Conservation (phyloP, 1,140 invertebrate genomes). For the Caenorhabditis tropicalis region DNA sequence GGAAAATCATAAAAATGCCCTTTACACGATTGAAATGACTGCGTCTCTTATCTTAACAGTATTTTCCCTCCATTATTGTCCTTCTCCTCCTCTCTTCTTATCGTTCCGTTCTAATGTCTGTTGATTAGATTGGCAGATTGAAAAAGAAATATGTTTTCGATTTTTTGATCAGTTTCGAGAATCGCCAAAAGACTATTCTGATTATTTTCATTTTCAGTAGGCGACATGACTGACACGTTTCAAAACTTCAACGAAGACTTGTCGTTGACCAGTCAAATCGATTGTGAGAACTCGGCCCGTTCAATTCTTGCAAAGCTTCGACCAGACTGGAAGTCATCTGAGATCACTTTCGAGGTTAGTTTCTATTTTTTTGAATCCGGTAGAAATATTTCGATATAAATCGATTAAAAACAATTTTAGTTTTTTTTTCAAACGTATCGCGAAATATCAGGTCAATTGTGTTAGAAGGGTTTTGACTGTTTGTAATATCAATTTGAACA, state of each 20-base stretch:
- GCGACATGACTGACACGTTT: background rate
- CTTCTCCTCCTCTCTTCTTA: background rate
- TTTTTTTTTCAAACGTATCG: too few species aligned
- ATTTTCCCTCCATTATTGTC: background rate
- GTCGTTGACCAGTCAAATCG: background rate
- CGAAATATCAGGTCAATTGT: too few species aligned
- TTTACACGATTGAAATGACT: background rate
- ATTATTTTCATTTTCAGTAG: background rate
- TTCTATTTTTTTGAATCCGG: too few species aligned
- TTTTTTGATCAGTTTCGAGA: conserved; percentile 23
- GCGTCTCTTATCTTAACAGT: background rate
- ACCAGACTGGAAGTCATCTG: conserved; percentile 48
- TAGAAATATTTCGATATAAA: too few species aligned
- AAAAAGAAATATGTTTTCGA: conserved; percentile 13
- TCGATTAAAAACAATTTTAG: too few species aligned
- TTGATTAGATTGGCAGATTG: conserved; percentile 19
- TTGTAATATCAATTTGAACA: too few species aligned
- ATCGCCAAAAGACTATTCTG: background rate
- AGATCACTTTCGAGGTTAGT: conserved; percentile 51
- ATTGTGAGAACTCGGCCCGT: conserved; percentile 38
- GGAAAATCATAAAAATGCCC: background rate
- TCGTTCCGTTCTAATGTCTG: conserved; percentile 8
- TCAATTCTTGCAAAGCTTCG: conserved; percentile 35
- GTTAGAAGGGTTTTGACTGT: too few species aligned
- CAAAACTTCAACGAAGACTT: background rate